These are phyloP conservation scores for Xestia sexstrigata DNA, from an alignment of 2,888 invertebrate species.

Conservation along the genomic window DNA sequence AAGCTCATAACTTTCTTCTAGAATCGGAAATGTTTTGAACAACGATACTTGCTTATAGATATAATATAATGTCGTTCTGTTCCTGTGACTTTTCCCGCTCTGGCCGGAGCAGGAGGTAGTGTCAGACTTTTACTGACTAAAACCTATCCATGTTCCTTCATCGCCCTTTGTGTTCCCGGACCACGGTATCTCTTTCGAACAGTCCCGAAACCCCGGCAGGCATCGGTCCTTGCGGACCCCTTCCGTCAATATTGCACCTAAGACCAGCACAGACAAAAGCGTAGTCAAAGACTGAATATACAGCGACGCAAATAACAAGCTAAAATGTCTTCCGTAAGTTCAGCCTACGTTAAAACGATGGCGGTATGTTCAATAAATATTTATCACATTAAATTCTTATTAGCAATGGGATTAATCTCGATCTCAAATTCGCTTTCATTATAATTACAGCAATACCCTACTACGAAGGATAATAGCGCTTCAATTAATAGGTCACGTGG, in stretches of 20 bases:
- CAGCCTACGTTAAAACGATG: constrained; percentile 11
- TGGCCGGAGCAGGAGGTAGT: too few species aligned
- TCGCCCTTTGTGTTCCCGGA: too few species aligned
- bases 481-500: constrained; percentile 45
- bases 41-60: neutral
- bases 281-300: constrained; percentile 8
- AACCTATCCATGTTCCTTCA: too few species aligned
- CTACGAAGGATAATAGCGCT: constrained; percentile 38
- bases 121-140: too few species aligned
- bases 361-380: constrained; percentile 40
- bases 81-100: too few species aligned
- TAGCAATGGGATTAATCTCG: constrained; percentile 41
- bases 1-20: neutral
- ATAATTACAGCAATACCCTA: constrained; percentile 49
- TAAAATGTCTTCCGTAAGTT: constrained; percentile 7
- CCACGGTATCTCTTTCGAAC: too few species aligned
- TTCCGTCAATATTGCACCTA: neutral
- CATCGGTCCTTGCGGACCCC: too few species aligned
- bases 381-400: constrained; percentile 41
- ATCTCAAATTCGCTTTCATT: constrained; percentile 50
- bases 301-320: constrained; percentile 35
- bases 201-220: too few species aligned
- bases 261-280: neutral
- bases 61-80: neutral
- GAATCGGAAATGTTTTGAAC: neutral